A percentile compares a stretch with the other conserved stretches of the same genome.
Evolutionary conservation across 1,140 invertebrate species (phyloP).

Genomic region (Vollenhovia emeryi): DNA sequence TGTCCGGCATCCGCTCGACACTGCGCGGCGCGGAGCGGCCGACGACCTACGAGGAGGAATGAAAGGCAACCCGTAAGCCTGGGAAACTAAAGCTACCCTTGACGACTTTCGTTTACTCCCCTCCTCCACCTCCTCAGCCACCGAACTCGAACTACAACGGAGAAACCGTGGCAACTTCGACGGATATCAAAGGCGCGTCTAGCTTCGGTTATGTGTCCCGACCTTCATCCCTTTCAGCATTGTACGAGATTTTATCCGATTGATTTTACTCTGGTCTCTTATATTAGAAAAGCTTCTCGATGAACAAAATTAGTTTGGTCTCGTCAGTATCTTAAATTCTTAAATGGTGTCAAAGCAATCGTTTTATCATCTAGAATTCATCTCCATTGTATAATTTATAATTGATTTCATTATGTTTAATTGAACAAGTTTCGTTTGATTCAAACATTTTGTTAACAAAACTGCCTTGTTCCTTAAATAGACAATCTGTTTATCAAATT

Average conservation of each 20-base stretch:
- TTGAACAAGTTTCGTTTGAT: neutral
- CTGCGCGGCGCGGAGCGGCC: neutral
- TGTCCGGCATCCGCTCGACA: constrained; percentile 41
- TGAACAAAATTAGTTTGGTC: neutral
- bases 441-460: neutral
- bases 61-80: constrained; percentile 48
- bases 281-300: neutral
- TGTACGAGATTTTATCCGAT: constrained; percentile 1
- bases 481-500: neutral
- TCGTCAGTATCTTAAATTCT: neutral
- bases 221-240: neutral
- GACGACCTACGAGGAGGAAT: constrained; percentile 59
- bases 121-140: neutral
- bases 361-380: too few species aligned
- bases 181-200: constrained; percentile 50
- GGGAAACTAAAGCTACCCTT: constrained; percentile 52
- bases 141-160: constrained; percentile 9
- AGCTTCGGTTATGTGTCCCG: constrained; percentile 1
- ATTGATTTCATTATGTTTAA: neutral
- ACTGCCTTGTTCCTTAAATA: neutral
- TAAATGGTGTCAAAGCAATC: neutral
- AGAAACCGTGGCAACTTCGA: constrained; percentile 36
- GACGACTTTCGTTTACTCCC: constrained; percentile 47
- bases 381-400: neutral
- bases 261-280: neutral